Conservation (phyloP, 2,797 vertebrate genomes). For the Diglossa cyanea region DNA sequence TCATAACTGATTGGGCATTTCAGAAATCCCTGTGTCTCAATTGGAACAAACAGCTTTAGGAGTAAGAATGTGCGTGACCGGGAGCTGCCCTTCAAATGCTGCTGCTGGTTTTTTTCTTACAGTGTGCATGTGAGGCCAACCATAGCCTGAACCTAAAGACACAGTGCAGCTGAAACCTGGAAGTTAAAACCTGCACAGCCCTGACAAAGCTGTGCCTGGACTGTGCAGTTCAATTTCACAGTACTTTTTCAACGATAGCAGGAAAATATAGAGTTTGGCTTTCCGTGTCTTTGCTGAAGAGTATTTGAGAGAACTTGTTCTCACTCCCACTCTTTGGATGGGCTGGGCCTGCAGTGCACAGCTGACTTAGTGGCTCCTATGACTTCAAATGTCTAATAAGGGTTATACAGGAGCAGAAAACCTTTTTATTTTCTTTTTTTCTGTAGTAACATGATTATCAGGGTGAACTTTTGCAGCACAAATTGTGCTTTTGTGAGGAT, state of each 20-base stretch:
- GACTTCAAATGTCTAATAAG: constrained; percentile 32
- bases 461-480: constrained; percentile 40
- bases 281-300: background rate
- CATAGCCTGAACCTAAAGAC: background rate
- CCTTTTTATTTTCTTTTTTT: background rate
- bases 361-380: constrained; percentile 1
- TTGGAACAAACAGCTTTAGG: constrained; percentile 15
- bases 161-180: background rate
- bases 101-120: background rate
- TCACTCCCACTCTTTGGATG: background rate
- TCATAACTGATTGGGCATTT: constrained; percentile 26
- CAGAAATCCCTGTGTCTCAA: background rate
- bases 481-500: constrained; percentile 43
- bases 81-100: background rate
- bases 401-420: constrained; percentile 41
- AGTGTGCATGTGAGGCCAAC: background rate
- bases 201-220: background rate
- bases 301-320: background rate
- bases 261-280: background rate
- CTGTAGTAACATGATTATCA: constrained; percentile 28
- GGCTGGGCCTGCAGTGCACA: background rate
- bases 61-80: background rate
- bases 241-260: background rate
- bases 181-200: background rate
- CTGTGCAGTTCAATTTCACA: background rate